Evolutionary conservation across 2,113 vertebrate species (phyloP), one percentile per base, ranked within the genome.

Genomic region (Chelonoidis abingdonii): DNA sequence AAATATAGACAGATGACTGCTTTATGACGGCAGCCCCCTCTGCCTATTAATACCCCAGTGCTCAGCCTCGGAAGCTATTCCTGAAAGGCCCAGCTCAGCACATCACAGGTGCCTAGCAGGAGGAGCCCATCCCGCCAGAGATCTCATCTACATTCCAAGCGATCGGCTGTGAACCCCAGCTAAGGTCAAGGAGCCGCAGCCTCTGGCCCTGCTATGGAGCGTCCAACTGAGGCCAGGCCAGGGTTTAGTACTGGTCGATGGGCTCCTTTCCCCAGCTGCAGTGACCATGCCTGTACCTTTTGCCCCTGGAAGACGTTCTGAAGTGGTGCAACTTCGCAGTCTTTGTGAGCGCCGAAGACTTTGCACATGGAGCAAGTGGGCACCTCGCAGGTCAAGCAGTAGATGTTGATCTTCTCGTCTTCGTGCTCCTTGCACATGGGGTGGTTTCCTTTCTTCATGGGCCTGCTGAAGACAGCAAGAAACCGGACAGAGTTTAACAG

Each of bases 331-430:
- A 99, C 99, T 93, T 99, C 99, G 0, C 99, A 99, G 98, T 99
- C 99, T 96, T 99, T 99, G 97, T 99, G 99, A 87, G 98, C 98
- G 19, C 99, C 99, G 1, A 99, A 99, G 84, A 99, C 99, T 97
- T 99, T 99, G 98, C 99, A 99, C 99, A 99, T 99, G 92, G 99
- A 99, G 97, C 99, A 99, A 2, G 99, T 99, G 94, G 99, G 99
- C 31, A 97, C 92, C 97, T 99, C 99, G 8, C 99, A 99, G 85
- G 98, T 99, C 91, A 99, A 80, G 5, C 99, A 99, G 89, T 99
- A 99, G 98, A 99, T 99, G 98, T 99, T 99, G 98, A 99, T 99
- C 47, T 98, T 98, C 98, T 99, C 99, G 0, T 99, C 99, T 93
- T 99, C 99, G 0, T 99, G 99, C 57, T 99, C 99, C 80, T 99